Evolutionary conservation across 1,140 invertebrate species (phyloP).

Genomic region (Scaptodrosophila lebanonensis): DNA sequence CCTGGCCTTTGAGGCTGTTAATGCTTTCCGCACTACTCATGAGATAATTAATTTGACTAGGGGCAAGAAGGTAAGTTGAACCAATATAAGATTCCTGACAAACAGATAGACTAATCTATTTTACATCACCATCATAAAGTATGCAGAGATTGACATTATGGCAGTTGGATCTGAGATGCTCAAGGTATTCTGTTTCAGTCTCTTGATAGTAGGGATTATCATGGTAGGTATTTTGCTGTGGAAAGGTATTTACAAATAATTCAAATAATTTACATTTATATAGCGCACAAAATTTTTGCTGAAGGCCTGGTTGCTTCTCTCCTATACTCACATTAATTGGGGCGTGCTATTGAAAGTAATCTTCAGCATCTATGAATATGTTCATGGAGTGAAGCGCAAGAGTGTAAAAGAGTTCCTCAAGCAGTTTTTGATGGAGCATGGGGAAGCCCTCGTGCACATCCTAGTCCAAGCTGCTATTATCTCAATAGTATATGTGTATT

Average conservation of each 20-base stretch:
- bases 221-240: conserved; percentile 20
- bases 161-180: background rate
- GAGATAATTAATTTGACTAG: background rate
- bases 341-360: background rate
- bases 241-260: too few relatives aligned
- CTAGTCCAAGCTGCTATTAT: conserved; percentile 5
- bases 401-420: background rate
- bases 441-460: background rate
- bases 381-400: background rate
- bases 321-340: conserved; percentile 18
- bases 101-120: conserved; percentile 13
- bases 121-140: too few relatives aligned
- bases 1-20: conserved; percentile 1
- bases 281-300: conserved; percentile 5
- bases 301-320: conserved; percentile 10
- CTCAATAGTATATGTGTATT: conserved; percentile 8
- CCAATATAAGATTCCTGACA: background rate
- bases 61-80: conserved; percentile 9
- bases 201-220: conserved; percentile 11
- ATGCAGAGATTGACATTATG: conserved; percentile 1
- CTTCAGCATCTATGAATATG: background rate
- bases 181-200: background rate
- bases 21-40: background rate
- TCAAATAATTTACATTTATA: background rate
- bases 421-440: background rate